A percentile compares a stretch with the other conserved stretches of the same genome.
Evolutionary conservation across 92 coral and sea anemone species (phyloP).

Genomic region (Ricordea florida): DNA sequence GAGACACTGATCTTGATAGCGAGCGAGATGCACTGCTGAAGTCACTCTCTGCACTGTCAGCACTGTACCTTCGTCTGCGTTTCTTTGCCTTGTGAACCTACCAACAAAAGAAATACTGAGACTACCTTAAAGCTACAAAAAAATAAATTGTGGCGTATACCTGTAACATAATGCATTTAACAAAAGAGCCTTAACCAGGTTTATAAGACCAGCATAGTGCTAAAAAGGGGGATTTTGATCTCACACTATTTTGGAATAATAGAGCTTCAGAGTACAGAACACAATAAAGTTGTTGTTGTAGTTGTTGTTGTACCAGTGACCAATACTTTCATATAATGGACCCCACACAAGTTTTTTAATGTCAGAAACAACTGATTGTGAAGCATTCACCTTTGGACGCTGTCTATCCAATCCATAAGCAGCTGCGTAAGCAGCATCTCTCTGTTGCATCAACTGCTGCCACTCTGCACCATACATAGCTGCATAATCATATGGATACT

Average conservation of each 20-base stretch:
- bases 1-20: constrained; percentile 75
- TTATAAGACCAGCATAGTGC: too few relatives aligned
- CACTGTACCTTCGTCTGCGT: constrained; percentile 64
- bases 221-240: too few relatives aligned
- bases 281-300: too few relatives aligned
- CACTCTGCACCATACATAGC: constrained; percentile 81
- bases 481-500: constrained; percentile 85
- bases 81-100: constrained; percentile 37
- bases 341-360: too few relatives aligned
- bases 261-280: too few relatives aligned
- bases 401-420: constrained; percentile 56
- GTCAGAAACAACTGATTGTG: neutral
- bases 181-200: too few relatives aligned
- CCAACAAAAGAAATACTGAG: neutral
- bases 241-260: too few relatives aligned
- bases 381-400: neutral
- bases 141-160: too few relatives aligned
- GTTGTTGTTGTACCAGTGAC: too few relatives aligned
- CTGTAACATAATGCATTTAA: too few relatives aligned
- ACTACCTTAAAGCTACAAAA: too few relatives aligned
- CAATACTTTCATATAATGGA: too few relatives aligned
- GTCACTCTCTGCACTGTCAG: constrained; percentile 77
- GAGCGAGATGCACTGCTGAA: constrained; percentile 84
- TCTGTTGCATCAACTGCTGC: constrained; percentile 76
- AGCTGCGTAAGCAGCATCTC: constrained; percentile 72